A percentile compares a stretch with the other conserved stretches of the same genome.
phyloP scores from a whole-genome alignment of 2,888 invertebrate genomes.

The Spilosoma lubricipeda region DNA sequence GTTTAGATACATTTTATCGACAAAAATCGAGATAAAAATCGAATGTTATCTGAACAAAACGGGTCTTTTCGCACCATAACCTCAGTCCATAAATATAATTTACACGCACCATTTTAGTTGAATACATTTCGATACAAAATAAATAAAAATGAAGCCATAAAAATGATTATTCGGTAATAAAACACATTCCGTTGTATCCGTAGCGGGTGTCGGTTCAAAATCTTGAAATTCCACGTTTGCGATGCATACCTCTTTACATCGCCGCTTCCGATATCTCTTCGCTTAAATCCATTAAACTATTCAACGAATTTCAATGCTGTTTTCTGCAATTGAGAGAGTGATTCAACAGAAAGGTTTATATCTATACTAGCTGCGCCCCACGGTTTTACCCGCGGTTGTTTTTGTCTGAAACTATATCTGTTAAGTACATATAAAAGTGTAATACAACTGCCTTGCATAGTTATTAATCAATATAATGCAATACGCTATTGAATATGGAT shows the following conservation, averaged over 20 bases:
- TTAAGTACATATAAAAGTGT: no score
- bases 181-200: conserved; percentile 27
- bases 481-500: no score
- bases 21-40: conserved; percentile 2
- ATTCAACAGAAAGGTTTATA: no score
- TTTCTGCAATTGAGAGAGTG: no score
- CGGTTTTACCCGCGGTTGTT: no score
- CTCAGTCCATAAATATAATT: conserved; percentile 16
- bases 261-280: no score
- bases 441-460: no score
- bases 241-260: neutral
- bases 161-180: conserved; percentile 41
- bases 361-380: no score
- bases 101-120: conserved; percentile 20
- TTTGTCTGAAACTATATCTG: no score
- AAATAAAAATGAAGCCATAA: conserved; percentile 43
- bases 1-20: conserved; percentile 9
- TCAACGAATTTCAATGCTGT: no score
- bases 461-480: no score
- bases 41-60: conserved; percentile 8
- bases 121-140: conserved; percentile 28
- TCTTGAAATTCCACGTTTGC: neutral
- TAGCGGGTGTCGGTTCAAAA: conserved; percentile 8
- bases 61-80: conserved; percentile 17
- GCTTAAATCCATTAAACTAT: no score